These are phyloP conservation scores for Eolophus roseicapilla DNA, from an alignment of 2,113 vertebrate genomes.

Conservation along the genomic window DNA sequence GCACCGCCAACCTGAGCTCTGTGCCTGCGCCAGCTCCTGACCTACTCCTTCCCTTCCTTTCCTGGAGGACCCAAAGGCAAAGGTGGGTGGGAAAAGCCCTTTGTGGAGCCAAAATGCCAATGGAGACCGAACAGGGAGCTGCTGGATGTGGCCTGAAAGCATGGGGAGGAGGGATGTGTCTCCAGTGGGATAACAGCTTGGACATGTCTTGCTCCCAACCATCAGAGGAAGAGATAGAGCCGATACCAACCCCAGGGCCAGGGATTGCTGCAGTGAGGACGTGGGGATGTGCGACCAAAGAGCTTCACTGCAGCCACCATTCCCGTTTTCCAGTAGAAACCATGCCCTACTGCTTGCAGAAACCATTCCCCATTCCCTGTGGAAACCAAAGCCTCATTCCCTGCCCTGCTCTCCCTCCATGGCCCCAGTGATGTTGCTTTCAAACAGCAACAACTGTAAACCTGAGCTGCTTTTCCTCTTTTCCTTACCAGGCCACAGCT, in stretches of 20 bases:
- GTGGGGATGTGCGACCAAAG: rapidly evolving
- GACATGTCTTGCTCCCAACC: rapidly evolving
- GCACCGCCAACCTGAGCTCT: not conserved
- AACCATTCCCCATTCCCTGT: rapidly evolving
- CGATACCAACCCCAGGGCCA: rapidly evolving
- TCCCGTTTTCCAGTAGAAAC: not conserved
- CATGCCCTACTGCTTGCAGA: not conserved
- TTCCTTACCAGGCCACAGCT: not conserved
- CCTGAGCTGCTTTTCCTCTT: not conserved
- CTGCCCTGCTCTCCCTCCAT: not conserved
- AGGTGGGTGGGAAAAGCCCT: not conserved
- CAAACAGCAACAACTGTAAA: not conserved
- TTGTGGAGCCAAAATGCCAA: rapidly evolving
- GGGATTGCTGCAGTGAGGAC: not conserved
- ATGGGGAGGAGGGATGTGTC: not conserved
- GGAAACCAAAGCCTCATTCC: not conserved
- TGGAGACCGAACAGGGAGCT: rapidly evolving
- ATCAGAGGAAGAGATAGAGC: not conserved
- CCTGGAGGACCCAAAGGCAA: not conserved
- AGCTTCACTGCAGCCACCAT: rapidly evolving
- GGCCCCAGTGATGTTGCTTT: not conserved
- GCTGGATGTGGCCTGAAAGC: not conserved
- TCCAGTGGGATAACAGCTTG: rapidly evolving
- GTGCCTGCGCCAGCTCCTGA: not conserved
- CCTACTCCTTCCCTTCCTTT: not conserved